These are phyloP conservation scores for Betta splendens DNA, from an alignment of 2,797 vertebrate genomes.

Conservation along the genomic window DNA sequence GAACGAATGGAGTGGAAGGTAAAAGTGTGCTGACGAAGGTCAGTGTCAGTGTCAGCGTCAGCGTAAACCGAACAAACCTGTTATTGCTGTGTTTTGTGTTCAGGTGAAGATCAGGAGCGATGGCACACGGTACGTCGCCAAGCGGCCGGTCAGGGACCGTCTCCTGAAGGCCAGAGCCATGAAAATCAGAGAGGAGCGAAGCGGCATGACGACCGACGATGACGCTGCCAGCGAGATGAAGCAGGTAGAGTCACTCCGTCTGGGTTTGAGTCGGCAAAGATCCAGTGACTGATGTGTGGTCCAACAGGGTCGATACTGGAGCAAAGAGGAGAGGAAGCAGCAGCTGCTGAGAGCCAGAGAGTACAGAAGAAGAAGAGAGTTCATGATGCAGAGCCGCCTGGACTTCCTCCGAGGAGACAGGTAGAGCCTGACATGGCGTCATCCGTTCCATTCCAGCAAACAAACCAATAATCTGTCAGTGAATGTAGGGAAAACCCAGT, in stretches of 20 bases:
- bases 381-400: constrained; percentile 88
- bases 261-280: too few species aligned
- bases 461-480: too few species aligned
- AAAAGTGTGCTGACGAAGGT: not conserved
- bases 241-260: too few species aligned
- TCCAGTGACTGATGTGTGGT: not conserved
- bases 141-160: constrained; percentile 85
- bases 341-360: constrained; percentile 85
- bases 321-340: constrained; percentile 88
- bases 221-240: constrained; percentile 87
- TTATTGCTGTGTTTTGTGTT: not conserved
- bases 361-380: constrained; percentile 82
- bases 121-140: constrained; percentile 85
- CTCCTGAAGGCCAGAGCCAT: constrained; percentile 87
- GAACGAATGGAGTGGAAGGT: constrained; percentile 86
- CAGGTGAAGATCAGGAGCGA: constrained; percentile 84
- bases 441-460: too few species aligned
- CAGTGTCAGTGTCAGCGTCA: too few species aligned
- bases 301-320: constrained; percentile 86
- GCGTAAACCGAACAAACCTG: too few species aligned
- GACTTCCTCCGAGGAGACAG: constrained; percentile 80
- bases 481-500: too few species aligned
- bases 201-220: constrained; percentile 87
- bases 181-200: constrained; percentile 88
- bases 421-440: too few species aligned